phyloP scores from a whole-genome alignment of 2,888 invertebrate genomes.

The Hemicrepidius hirtus region DNA sequence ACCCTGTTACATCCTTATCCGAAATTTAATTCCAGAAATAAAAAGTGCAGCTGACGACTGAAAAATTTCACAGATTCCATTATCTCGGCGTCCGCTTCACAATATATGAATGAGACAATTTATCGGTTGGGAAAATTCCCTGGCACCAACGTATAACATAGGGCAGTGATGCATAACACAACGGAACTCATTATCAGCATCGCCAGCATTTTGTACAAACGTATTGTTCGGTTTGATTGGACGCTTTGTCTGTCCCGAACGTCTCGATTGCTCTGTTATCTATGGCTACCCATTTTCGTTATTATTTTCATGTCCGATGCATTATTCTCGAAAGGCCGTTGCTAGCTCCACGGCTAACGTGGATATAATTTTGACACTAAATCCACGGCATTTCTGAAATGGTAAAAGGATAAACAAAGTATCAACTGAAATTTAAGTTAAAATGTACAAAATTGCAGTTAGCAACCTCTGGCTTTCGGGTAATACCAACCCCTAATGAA shows the following conservation, averaged over 20 bases:
- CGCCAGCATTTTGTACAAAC: conserved; percentile 39
- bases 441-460: no score
- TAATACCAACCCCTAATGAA: no score
- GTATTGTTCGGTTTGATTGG: conserved; percentile 40
- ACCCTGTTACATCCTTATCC: no score
- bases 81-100: neutral
- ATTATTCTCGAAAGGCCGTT: neutral
- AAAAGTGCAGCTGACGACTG: neutral
- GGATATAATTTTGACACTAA: neutral
- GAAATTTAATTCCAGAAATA: no score
- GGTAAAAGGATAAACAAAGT: no score
- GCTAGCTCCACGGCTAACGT: no score
- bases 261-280: conserved; percentile 17
- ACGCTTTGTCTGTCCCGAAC: conserved; percentile 47
- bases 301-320: conserved; percentile 20
- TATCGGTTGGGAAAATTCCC: conserved; percentile 33
- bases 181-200: conserved; percentile 40
- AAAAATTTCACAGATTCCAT: conserved; percentile 3
- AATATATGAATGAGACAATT: conserved; percentile 40
- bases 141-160: conserved; percentile 17
- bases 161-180: conserved; percentile 32
- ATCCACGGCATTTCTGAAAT: neutral
- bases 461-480: no score
- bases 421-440: no score
- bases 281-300: neutral